Conservation (phyloP, 2,113 vertebrate genomes). For the Narcine bancroftii region DNA sequence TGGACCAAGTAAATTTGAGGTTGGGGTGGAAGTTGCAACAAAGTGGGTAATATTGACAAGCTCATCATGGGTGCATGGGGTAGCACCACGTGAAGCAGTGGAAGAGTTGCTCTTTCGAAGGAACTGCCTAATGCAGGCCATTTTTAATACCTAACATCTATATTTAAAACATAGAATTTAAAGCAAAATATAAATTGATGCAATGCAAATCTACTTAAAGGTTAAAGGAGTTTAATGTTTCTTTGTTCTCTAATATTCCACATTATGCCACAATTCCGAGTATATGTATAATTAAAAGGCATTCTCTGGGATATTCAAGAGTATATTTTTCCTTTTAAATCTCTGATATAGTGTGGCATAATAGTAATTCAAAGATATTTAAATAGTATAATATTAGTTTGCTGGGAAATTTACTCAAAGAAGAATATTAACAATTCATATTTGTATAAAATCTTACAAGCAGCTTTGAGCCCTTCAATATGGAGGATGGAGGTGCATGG, state of each 20-base stretch:
- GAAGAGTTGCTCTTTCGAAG: neutral
- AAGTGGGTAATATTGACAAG: no score
- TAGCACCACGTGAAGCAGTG: no score
- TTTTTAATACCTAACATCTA: neutral
- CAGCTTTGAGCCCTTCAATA: no score
- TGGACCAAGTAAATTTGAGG: no score
- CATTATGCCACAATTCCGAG: neutral
- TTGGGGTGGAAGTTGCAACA: no score
- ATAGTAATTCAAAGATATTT: neutral
- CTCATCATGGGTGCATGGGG: no score
- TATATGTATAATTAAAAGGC: neutral
- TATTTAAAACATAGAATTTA: slow-evolving; percentile 4
- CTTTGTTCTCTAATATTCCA: neutral
- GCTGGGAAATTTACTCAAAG: neutral
- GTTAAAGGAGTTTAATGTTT: neutral
- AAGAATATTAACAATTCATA: neutral
- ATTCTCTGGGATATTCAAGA: neutral
- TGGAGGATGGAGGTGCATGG: no score
- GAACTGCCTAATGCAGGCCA: neutral
- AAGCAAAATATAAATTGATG: neutral
- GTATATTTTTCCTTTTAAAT: neutral
- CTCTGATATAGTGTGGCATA: neutral
- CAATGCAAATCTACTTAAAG: neutral
- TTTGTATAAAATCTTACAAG: slow-evolving; percentile 8
- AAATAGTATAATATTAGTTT: neutral